Conservation (phyloP, 2,888 invertebrate species). For the Drosophila seclusa region DNA sequence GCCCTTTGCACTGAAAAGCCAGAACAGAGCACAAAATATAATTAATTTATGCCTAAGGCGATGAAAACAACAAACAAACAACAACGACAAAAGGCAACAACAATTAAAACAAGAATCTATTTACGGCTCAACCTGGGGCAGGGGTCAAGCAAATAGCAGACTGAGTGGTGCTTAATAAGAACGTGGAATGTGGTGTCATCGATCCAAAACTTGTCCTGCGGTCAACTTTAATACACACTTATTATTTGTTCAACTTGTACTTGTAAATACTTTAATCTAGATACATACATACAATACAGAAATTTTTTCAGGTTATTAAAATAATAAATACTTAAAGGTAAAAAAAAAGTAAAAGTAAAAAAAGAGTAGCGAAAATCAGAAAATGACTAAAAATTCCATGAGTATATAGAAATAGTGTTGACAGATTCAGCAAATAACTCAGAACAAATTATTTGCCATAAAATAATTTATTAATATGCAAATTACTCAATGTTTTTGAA, state of each 20-base stretch:
- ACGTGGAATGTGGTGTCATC: conserved; percentile 7
- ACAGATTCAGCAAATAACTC: background rate
- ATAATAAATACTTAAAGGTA: background rate
- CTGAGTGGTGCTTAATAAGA: background rate
- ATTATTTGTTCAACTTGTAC: background rate
- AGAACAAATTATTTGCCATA: background rate
- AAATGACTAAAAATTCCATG: background rate
- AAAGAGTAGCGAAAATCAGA: background rate
- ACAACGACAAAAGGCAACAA: conserved; percentile 23
- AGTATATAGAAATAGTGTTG: background rate
- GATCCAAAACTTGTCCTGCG: conserved; percentile 12
- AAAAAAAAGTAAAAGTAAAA: background rate
- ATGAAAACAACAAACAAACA: conserved; percentile 49
- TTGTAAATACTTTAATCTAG: background rate
- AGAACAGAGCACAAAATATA: conserved; percentile 51
- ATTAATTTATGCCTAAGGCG: conserved; percentile 59
- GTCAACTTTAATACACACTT: conserved; percentile 8
- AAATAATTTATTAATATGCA: background rate
- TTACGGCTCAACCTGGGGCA: conserved; percentile 4
- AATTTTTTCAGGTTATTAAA: background rate
- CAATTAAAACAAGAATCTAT: conserved; percentile 39
- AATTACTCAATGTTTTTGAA: background rate
- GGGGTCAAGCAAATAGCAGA: conserved; percentile 9
- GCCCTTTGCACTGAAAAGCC: conserved; percentile 32
- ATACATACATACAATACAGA: background rate